Evolutionary conservation across 2,797 vertebrate genomes (phyloP), one percentile per base, ranked within the genome.

Genomic region (Betta splendens): DNA sequence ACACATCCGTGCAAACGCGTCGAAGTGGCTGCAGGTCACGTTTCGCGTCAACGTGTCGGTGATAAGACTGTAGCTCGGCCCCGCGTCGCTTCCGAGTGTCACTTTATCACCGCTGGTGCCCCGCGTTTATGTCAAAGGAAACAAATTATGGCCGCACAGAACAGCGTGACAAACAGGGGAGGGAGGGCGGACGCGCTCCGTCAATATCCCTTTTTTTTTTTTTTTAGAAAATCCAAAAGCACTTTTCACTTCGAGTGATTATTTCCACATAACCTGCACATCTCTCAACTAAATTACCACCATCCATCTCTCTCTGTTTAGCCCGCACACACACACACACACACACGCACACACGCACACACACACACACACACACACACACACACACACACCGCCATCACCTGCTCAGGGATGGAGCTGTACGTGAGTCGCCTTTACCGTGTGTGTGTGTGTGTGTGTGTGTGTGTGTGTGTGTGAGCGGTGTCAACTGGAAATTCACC

Each of bases 271-370:
- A 87, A 88, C 79, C 67, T 58, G 55, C 80, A 69, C 81, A 84
- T 82, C 70, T 80, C 73, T 87, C 80, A 79, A 51, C 69, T 66
- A 85, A 89, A 89, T 89, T 74, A 85, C 80, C 75, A 11, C 54
- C 80, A 87, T 89, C 85, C 79, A 89, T 89, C 85, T 89, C 67
- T 55, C 73, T 70, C 72, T 45, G 46, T 73, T 85, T 79, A 83
- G 49, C 26, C 37, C 35, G 3, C 56, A 3, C 38, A 22, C 26
- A 11, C 46, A 10, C 20, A 11, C 45, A 16, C 49, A 20, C 48
- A 16, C 49, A 25, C 38, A n/a, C 35, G 3, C 56, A 3, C 38
- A 22, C 26, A 11, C 46, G 10, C 20, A 11, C 45, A 16, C 49
- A 20, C 48, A 16, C 49, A 25, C 38, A n/a, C n/a, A n/a, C n/a